Conservation (phyloP, 2,113 vertebrate species). For the Phrynosoma blainvillii region DNA sequence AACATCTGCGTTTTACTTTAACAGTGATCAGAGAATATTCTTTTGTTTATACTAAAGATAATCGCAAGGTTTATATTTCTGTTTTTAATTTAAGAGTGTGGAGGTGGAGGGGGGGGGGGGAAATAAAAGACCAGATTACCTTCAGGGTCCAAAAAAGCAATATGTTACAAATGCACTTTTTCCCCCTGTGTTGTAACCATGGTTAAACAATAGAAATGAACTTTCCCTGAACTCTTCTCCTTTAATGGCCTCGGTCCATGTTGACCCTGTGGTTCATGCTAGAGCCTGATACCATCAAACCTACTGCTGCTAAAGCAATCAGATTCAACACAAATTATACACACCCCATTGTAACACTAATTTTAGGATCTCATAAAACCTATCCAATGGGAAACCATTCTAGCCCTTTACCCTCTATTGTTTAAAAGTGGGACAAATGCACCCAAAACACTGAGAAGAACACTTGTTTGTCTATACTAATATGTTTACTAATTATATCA, state of each 20-base stretch:
- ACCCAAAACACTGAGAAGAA: constrained; percentile 65
- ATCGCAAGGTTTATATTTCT: constrained; percentile 80
- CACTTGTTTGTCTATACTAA: constrained; percentile 65
- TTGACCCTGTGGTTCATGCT: constrained; percentile 91
- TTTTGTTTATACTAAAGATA: constrained; percentile 81
- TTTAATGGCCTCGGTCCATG: constrained; percentile 92
- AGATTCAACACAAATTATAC: constrained; percentile 92
- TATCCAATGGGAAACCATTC: constrained; percentile 85
- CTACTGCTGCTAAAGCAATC: constrained; percentile 94
- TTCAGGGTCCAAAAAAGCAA: constrained; percentile 79
- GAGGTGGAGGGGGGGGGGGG: constrained; percentile 26
- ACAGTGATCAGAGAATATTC: constrained; percentile 74
- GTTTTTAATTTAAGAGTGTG: constrained; percentile 81
- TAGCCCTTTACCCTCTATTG: constrained; percentile 87
- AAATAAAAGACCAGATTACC: constrained; percentile 78
- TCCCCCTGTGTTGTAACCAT: constrained; percentile 87
- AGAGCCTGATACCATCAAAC: constrained; percentile 95
- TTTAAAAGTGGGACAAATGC: constrained; percentile 79
- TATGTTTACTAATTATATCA: constrained; percentile 73
- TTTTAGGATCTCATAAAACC: constrained; percentile 89
- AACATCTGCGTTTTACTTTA: constrained; percentile 73
- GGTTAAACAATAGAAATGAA: constrained; percentile 97
- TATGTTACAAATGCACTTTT: constrained; percentile 84
- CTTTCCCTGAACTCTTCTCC: constrained; percentile 99
- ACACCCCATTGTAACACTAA: constrained; percentile 83